These are phyloP conservation scores for Coreoperca whiteheadi DNA, from an alignment of 2,113 vertebrate species.

Conservation along the genomic window DNA sequence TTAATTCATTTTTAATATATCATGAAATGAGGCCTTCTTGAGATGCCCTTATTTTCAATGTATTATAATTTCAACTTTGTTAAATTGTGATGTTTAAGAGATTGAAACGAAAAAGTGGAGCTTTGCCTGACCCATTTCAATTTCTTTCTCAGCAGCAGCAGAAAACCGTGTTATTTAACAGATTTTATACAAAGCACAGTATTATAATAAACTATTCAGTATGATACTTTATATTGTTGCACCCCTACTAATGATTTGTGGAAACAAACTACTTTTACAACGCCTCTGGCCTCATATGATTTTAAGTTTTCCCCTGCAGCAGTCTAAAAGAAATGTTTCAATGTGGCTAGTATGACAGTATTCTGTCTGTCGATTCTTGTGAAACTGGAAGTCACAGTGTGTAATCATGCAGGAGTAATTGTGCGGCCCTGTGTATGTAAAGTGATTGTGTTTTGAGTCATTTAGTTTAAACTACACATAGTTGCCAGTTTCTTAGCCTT, in stretches of 20 bases:
- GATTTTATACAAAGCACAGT: conserved; percentile 17
- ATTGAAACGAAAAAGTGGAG: conserved; percentile 1
- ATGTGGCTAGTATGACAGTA: neutral
- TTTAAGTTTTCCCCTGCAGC: neutral
- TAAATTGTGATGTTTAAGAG: neutral
- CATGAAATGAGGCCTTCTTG: neutral
- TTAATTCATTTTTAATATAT: conserved; percentile 1
- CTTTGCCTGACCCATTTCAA: conserved; percentile 10
- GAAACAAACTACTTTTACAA: neutral
- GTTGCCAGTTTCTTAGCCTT: neutral
- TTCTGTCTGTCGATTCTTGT: neutral
- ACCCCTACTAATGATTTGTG: neutral
- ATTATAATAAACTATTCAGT: neutral
- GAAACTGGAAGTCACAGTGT: conserved; percentile 7
- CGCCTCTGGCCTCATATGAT: neutral
- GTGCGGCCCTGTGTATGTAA: conserved; percentile 23
- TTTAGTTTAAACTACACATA: neutral
- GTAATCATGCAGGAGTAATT: conserved; percentile 10
- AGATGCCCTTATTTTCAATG: neutral
- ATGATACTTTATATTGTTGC: neutral
- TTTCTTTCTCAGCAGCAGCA: conserved; percentile 3
- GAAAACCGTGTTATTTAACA: conserved; percentile 15
- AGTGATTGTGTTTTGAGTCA: conserved; percentile 4
- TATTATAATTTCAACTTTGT: neutral
- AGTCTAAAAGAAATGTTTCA: neutral